Conservation (phyloP, 2,113 vertebrate genomes). For the Coptodon rendalli region DNA sequence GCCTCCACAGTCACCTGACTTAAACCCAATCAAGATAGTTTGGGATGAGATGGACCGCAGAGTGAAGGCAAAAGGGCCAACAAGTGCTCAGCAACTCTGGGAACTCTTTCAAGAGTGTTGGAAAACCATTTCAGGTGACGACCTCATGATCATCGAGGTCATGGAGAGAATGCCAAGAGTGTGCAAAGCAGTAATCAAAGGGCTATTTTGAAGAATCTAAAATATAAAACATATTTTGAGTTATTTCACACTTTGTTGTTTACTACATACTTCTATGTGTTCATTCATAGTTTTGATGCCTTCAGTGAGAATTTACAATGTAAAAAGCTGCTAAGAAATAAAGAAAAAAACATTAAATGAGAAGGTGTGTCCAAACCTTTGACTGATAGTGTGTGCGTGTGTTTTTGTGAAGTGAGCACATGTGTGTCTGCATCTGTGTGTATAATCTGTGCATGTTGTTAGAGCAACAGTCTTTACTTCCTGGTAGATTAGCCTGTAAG, state of each 20-base stretch:
- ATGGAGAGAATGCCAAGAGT: background rate
- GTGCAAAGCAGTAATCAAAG: background rate
- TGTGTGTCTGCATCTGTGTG: background rate
- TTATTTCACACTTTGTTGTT: background rate
- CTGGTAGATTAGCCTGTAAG: background rate
- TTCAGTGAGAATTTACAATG: background rate
- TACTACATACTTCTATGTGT: background rate
- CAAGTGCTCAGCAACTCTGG: fast-evolving
- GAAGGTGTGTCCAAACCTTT: background rate
- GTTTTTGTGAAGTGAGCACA: background rate
- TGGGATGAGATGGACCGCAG: background rate
- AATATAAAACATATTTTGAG: background rate
- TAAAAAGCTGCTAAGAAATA: background rate
- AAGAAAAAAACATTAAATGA: background rate
- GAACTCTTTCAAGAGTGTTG: background rate
- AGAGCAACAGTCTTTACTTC: background rate
- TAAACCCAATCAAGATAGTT: background rate
- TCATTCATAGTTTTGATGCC: background rate
- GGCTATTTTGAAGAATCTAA: background rate
- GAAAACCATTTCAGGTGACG: background rate
- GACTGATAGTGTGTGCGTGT: background rate
- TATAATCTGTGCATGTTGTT: conserved; percentile 36
- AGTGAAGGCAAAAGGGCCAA: background rate
- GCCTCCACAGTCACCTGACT: background rate
- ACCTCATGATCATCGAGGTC: background rate